Conservation (phyloP, 2,888 invertebrate genomes). For the Harpalus rufipes region DNA sequence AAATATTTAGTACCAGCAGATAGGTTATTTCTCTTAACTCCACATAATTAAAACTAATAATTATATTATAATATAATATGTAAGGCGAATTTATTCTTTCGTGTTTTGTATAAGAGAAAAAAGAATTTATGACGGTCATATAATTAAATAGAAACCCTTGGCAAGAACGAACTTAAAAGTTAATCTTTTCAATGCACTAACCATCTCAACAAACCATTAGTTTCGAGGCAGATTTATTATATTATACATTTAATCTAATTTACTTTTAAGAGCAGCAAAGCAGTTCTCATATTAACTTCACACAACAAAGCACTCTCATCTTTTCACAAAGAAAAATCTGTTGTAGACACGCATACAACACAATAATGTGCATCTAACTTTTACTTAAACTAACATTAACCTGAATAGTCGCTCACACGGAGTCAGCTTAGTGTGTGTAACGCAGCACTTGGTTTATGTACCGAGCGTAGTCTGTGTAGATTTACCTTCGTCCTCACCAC, state of each 20-base stretch:
- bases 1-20: no score
- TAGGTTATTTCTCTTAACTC: no score
- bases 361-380: conserved; percentile 50
- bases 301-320: conserved; percentile 34
- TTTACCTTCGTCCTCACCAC: conserved; percentile 39
- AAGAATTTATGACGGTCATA: no score
- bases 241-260: conserved; percentile 34
- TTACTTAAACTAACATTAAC: conserved; percentile 54
- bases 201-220: conserved; percentile 22
- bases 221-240: conserved; percentile 23
- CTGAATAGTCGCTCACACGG: conserved; percentile 29
- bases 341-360: conserved; percentile 1
- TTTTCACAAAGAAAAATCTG: conserved; percentile 28
- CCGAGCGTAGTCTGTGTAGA: neutral
- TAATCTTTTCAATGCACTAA: neutral
- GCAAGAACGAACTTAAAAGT: neutral
- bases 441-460: conserved; percentile 14
- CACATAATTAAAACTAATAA: no score
- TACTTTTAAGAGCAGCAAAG: conserved; percentile 22
- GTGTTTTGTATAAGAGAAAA: no score
- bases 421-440: neutral
- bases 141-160: no score
- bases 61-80: no score
- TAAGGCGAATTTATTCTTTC: no score
- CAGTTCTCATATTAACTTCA: conserved; percentile 38